A percentile compares a stretch with the other conserved stretches of the same genome.
Evolutionary conservation across 2,113 vertebrate species (phyloP).

Genomic region (Antechinus stuartii): DNA sequence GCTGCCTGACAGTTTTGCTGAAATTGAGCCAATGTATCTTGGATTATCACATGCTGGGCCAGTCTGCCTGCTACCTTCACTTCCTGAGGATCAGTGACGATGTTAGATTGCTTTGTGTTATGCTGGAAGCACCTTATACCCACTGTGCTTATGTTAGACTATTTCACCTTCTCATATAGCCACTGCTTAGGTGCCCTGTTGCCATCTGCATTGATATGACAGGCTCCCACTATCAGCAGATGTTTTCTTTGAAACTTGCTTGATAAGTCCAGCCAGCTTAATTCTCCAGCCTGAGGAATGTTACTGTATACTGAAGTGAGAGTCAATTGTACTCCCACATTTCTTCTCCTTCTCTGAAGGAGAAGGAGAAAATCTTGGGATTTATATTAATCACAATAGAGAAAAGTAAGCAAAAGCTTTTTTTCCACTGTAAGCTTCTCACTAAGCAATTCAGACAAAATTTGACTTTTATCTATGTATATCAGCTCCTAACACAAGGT

Average conservation of each 20-base stretch:
- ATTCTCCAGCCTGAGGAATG: not conserved
- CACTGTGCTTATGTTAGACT: conserved; percentile 68
- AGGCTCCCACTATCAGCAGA: conserved; percentile 16
- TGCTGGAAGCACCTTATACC: conserved; percentile 67
- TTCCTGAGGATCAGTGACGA: conserved; percentile 74
- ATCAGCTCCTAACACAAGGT: not conserved
- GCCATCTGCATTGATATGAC: conserved; percentile 42
- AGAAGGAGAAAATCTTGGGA: not conserved
- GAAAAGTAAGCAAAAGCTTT: not conserved
- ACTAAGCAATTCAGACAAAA: not conserved
- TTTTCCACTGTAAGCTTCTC: not conserved
- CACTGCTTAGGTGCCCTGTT: conserved; percentile 64
- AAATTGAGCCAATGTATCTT: conserved; percentile 73
- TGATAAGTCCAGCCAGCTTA: conserved; percentile 40
- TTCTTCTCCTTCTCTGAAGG: not conserved
- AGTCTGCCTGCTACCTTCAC: conserved; percentile 69
- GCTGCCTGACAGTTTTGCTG: conserved; percentile 68
- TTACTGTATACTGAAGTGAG: not conserved
- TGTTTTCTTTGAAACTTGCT: conserved; percentile 36
- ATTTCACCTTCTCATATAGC: conserved; percentile 63
- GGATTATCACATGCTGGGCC: conserved; percentile 71
- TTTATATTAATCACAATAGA: not conserved
- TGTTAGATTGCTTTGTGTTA: conserved; percentile 74
- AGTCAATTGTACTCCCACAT: not conserved
- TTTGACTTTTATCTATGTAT: not conserved